phyloP scores from a whole-genome alignment of 2,113 vertebrate genomes.

The Erythrocercus mccallii region DNA sequence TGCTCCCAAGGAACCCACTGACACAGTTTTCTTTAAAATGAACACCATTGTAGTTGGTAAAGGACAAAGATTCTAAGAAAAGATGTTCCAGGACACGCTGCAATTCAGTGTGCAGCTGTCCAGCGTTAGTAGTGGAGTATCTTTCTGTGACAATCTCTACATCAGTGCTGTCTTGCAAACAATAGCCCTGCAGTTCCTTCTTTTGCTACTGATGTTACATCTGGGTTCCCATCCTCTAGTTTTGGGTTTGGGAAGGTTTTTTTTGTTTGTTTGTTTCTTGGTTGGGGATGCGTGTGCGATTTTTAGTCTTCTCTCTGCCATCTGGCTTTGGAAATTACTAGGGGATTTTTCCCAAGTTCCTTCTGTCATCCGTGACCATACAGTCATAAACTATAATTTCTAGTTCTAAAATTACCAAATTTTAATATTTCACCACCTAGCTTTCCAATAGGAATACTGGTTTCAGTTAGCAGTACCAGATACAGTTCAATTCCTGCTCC shows the following conservation, averaged over 20 bases:
- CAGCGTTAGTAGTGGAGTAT: neutral
- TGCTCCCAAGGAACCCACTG: neutral
- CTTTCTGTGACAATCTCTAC: neutral
- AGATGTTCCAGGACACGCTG: neutral
- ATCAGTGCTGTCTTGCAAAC: neutral
- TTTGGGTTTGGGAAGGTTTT: neutral
- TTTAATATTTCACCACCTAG: neutral
- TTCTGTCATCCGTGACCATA: neutral
- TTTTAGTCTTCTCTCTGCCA: neutral
- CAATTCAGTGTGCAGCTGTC: rapidly evolving
- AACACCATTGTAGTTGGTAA: neutral
- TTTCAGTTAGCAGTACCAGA: slow-evolving; percentile 15
- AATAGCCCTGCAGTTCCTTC: neutral
- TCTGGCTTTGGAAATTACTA: slow-evolving; percentile 18
- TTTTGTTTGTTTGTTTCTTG: neutral
- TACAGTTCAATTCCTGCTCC: neutral
- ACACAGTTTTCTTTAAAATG: neutral
- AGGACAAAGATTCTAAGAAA: neutral
- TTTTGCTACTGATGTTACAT: neutral
- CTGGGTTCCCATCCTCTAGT: neutral
- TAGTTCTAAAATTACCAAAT: slow-evolving; percentile 29
- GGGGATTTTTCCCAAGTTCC: neutral
- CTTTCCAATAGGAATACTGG: neutral
- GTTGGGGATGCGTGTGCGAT: neutral
- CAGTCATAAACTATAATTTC: neutral